Conservation (phyloP, 2,113 vertebrate genomes). For the Notechis scutatus region DNA sequence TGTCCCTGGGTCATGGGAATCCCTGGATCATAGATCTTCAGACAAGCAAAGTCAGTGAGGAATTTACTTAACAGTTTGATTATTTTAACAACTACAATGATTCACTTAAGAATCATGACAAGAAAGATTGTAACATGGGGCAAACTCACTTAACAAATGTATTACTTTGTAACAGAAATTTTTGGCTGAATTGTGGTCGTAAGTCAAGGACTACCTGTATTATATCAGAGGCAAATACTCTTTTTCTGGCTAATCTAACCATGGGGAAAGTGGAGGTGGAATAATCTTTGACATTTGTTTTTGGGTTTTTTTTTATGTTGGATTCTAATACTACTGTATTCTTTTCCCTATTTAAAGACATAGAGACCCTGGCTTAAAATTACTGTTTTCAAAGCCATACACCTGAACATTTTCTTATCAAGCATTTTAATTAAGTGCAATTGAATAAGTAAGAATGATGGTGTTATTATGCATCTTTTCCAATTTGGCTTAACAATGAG, state of each 20-base stretch:
- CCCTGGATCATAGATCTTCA: background rate
- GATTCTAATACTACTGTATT: background rate
- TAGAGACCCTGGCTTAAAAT: too few species aligned
- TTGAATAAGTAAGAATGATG: background rate
- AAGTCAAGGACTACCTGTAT: background rate
- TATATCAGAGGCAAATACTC: background rate
- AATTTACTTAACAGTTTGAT: background rate
- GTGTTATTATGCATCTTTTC: background rate
- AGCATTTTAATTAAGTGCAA: background rate
- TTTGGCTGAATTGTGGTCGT: background rate
- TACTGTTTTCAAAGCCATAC: background rate
- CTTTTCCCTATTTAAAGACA: background rate
- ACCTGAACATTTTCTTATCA: background rate
- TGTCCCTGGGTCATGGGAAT: background rate
- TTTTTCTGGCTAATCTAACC: background rate
- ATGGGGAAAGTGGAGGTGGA: background rate
- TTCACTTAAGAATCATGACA: background rate
- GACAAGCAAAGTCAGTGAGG: background rate
- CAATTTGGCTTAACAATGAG: background rate
- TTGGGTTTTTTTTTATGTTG: background rate
- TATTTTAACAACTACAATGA: too few species aligned
- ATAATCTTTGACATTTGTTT: background rate
- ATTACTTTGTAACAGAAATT: background rate
- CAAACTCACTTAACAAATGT: background rate
- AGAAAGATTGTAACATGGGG: background rate